A percentile compares a stretch with the other conserved stretches of the same genome.
phyloP scores from a whole-genome alignment of 1,140 invertebrate species.

The Mactra quadrangularis region DNA sequence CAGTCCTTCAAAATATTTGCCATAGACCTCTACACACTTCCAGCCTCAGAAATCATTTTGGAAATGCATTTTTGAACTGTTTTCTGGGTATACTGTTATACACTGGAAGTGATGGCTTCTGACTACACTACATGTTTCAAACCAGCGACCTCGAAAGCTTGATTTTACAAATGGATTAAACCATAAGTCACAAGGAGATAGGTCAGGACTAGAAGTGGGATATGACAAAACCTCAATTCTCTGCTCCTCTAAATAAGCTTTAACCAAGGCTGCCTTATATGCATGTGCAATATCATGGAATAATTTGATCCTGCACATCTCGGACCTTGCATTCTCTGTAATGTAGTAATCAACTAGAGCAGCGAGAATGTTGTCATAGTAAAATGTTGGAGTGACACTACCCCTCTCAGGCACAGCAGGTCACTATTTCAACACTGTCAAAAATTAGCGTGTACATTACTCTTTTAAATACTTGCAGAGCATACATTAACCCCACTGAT shows the following conservation, averaged over 20 bases:
- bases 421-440: not conserved
- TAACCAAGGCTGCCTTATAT: not conserved
- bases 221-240: not conserved
- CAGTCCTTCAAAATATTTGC: no score
- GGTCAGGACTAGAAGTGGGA: not conserved
- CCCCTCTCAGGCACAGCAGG: not conserved
- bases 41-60: no score
- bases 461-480: not conserved
- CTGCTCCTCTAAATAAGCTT: not conserved
- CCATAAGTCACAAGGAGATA: not conserved
- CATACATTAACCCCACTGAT: no score
- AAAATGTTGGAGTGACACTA: conserved; percentile 11
- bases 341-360: not conserved
- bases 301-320: not conserved
- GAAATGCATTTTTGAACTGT: no score
- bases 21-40: no score
- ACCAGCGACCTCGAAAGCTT: no score
- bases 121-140: no score
- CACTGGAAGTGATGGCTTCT: no score
- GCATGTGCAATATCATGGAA: not conserved
- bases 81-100: no score
- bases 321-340: not conserved
- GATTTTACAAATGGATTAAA: no score
- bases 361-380: not conserved
- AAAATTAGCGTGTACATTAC: not conserved